A percentile compares a stretch with the other conserved stretches of the same genome.
Evolutionary conservation across 2,113 vertebrate species (phyloP).

Genomic region (Trachemys scripta): DNA sequence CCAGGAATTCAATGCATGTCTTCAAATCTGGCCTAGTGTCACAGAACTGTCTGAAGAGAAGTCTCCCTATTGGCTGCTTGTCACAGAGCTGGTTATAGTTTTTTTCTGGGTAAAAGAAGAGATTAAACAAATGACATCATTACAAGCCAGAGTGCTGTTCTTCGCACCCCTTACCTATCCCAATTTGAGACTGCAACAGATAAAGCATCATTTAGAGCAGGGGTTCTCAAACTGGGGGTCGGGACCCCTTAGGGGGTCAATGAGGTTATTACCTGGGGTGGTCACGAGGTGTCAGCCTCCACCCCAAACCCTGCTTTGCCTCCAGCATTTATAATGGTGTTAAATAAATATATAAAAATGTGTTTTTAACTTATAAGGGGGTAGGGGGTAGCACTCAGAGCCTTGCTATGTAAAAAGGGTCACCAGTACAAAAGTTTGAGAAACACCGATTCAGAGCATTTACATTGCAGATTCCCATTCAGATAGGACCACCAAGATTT

Average conservation of each 20-base stretch:
- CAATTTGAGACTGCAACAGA: background rate
- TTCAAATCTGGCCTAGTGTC: slow-evolving; percentile 86
- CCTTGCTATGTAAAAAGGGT: no score
- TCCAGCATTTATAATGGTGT: no score
- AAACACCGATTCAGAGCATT: background rate
- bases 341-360: no score
- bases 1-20: slow-evolving; percentile 90
- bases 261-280: no score
- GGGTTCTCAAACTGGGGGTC: no score
- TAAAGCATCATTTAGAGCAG: background rate
- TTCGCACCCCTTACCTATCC: background rate
- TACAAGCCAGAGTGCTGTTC: background rate
- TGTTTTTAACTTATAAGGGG: no score
- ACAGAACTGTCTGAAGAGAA: slow-evolving; percentile 93
- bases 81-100: slow-evolving; percentile 91
- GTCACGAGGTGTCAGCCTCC: no score
- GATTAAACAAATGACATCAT: background rate
- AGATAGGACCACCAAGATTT: background rate
- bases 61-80: slow-evolving; percentile 92
- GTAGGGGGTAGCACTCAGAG: no score
- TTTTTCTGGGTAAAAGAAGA: slow-evolving; percentile 79
- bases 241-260: no score
- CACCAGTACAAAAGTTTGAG: no score
- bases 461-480: background rate
- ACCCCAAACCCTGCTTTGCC: no score